Conservation (phyloP, 2,797 vertebrate species). For the Centroberyx gerrardi region DNA sequence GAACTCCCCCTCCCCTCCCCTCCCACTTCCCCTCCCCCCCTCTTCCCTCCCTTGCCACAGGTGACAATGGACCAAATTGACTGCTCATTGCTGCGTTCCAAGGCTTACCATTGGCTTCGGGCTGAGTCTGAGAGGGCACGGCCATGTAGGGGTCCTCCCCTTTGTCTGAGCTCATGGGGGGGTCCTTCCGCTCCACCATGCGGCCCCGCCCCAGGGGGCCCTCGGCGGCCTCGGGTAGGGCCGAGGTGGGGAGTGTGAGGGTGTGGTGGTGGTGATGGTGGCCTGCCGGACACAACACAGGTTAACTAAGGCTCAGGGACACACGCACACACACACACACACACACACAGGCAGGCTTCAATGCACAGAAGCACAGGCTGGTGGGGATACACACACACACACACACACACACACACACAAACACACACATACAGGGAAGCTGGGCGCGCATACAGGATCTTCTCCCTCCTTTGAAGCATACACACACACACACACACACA, state of each 20-base stretch:
- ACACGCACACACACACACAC: too few species aligned
- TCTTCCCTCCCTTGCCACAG: slow-evolving; percentile 76
- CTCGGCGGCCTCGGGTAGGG: slow-evolving; percentile 84
- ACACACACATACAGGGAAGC: slow-evolving; percentile 3
- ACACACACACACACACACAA: slow-evolving; percentile 13
- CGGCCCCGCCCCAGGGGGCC: slow-evolving; percentile 92
- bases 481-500: slow-evolving; percentile 28
- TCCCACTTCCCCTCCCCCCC: slow-evolving; percentile 11
- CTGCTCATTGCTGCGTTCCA: slow-evolving; percentile 88
- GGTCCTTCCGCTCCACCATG: slow-evolving; percentile 93
- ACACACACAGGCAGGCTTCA: slow-evolving; percentile 49
- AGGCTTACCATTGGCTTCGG: slow-evolving; percentile 99
- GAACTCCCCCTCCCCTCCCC: slow-evolving; percentile 41
- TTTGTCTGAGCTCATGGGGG: slow-evolving; percentile 91
- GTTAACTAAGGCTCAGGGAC: slow-evolving; percentile 70
- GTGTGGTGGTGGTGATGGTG: slow-evolving; percentile 88
- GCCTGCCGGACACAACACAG: slow-evolving; percentile 93
- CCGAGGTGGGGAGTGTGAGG: slow-evolving; percentile 92
- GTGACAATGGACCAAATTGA: slow-evolving; percentile 79
- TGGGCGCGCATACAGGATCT: not conserved
- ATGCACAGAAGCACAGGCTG: slow-evolving; percentile 49
- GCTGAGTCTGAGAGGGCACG: slow-evolving; percentile 96
- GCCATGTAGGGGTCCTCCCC: slow-evolving; percentile 94
- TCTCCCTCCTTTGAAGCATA: not conserved
- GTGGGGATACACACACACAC: slow-evolving; percentile 21